Evolutionary conservation across 1,140 invertebrate genomes (phyloP).

Genomic region (Himalopsyche phryganea): DNA sequence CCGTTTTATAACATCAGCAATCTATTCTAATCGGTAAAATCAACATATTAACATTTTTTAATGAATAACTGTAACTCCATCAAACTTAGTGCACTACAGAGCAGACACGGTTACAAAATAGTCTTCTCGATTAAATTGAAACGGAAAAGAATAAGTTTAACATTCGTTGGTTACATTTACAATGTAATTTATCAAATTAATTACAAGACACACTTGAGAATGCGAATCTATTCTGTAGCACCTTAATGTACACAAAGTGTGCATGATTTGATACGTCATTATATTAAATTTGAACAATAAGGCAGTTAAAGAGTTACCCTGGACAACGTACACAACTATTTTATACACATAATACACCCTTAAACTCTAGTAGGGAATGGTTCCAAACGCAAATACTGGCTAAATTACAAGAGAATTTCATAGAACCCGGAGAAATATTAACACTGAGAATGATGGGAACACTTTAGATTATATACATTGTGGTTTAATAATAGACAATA

Average conservation of each 20-base stretch:
- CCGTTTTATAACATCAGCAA: neutral
- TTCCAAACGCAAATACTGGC: conserved; percentile 19
- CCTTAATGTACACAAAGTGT: neutral
- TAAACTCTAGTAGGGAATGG: conserved; percentile 29
- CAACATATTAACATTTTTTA: no score
- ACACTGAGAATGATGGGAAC: neutral
- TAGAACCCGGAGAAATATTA: conserved; percentile 1
- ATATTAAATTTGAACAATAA: conserved; percentile 17
- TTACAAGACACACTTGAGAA: conserved; percentile 1
- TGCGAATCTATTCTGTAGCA: neutral
- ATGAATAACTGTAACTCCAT: no score
- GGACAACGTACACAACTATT: conserved; percentile 19
- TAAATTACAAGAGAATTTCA: conserved; percentile 7
- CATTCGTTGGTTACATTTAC: no score
- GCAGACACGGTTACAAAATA: no score
- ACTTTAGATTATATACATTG: neutral
- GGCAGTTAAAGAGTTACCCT: conserved; percentile 21
- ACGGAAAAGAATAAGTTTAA: no score
- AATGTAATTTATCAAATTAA: neutral
- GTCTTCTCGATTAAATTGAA: neutral
- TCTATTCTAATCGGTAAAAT: neutral
- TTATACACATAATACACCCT: conserved; percentile 19
- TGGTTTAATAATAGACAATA: neutral
- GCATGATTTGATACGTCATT: neutral
- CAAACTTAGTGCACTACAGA: no score